A percentile compares a stretch with the other conserved stretches of the same genome.
Conservation (phyloP, 2,797 vertebrate species). For the Aldrovandia affinis region DNA sequence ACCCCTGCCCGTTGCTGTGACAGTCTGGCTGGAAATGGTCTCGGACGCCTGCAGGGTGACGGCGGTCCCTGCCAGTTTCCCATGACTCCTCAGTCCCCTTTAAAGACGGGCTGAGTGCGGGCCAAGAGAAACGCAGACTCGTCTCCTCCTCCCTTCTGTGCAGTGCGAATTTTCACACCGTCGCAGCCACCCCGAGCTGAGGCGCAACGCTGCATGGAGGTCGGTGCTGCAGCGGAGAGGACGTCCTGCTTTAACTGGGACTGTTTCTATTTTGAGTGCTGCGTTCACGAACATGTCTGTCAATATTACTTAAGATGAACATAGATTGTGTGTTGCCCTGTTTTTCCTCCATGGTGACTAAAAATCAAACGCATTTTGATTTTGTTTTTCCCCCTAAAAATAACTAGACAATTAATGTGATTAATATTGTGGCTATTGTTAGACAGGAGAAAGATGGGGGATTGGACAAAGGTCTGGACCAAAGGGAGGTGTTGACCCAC, state of each 20-base stretch:
- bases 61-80: not conserved
- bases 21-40: not conserved
- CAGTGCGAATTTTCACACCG: not conserved
- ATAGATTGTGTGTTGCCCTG: not conserved
- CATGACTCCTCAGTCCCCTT: not conserved
- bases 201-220: not conserved
- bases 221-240: not conserved
- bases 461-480: not conserved
- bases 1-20: not conserved
- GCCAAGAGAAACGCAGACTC: not conserved
- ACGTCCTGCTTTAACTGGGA: not conserved
- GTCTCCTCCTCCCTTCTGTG: not conserved
- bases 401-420: not conserved
- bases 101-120: not conserved
- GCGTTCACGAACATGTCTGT: not conserved
- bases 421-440: not conserved
- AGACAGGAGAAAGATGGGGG: not conserved
- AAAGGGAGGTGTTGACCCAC: not conserved
- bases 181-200: not conserved
- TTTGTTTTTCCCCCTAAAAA: not conserved
- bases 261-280: not conserved
- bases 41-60: not conserved
- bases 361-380: slow-evolving; percentile 5
- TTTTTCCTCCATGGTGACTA: slow-evolving; percentile 3
- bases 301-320: not conserved